These are phyloP conservation scores for Falco berigora DNA, from an alignment of 2,797 vertebrate genomes.

Conservation along the genomic window DNA sequence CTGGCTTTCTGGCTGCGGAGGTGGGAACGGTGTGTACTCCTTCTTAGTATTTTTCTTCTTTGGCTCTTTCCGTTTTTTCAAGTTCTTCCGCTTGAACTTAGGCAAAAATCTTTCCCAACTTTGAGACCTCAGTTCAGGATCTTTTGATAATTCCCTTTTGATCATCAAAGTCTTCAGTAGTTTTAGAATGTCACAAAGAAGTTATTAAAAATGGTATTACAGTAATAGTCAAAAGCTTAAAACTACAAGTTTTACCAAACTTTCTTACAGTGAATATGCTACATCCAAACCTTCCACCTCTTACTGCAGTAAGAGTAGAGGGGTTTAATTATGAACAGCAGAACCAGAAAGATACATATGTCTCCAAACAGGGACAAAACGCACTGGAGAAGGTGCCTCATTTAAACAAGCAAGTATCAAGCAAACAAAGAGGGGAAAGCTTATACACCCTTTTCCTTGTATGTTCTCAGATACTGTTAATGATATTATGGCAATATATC, in stretches of 20 bases:
- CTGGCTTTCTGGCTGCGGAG: slow-evolving; percentile 90
- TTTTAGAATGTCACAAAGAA: slow-evolving; percentile 20
- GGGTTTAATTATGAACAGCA: not conserved
- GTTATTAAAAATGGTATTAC: not conserved
- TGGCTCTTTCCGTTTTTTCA: slow-evolving; percentile 88
- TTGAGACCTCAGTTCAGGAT: slow-evolving; percentile 85
- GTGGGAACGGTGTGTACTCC: slow-evolving; percentile 94
- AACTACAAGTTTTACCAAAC: not conserved
- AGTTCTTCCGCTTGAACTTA: slow-evolving; percentile 89
- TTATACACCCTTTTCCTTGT: not conserved
- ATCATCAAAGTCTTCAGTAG: slow-evolving; percentile 89
- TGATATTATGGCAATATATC: not conserved
- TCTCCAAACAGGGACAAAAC: not conserved
- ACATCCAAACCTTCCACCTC: not conserved
- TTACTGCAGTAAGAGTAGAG: not conserved
- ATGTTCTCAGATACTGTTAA: not conserved
- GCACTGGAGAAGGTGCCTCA: not conserved
- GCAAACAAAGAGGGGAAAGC: not conserved
- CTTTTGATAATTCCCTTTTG: slow-evolving; percentile 90
- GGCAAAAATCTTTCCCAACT: slow-evolving; percentile 96
- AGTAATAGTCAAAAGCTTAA: not conserved
- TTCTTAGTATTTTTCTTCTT: slow-evolving; percentile 90
- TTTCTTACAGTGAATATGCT: not conserved
- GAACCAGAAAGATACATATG: not conserved
- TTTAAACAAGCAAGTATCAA: not conserved